These are phyloP conservation scores for Clunio marinus DNA, from an alignment of 2,888 invertebrate genomes.

Conservation along the genomic window DNA sequence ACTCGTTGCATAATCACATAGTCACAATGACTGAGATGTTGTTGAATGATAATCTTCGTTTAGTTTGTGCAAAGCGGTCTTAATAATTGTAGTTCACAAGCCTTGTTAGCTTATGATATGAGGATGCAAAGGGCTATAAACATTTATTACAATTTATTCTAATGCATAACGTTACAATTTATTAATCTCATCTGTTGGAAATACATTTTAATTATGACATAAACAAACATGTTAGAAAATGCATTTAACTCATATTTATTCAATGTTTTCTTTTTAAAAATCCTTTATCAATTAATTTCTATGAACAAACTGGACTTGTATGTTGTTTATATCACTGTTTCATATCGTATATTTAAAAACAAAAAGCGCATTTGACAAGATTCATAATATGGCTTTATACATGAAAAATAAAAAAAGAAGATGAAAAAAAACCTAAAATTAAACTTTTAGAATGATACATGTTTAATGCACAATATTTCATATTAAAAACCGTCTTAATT, in stretches of 20 bases:
- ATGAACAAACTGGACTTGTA: slow-evolving; percentile 17
- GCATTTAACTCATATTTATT: no score
- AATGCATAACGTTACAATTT: no score
- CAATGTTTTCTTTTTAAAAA: background rate
- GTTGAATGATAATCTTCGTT: background rate
- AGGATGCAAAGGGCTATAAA: slow-evolving; percentile 5
- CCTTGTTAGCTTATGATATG: background rate
- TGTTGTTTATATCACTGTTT: slow-evolving; percentile 40
- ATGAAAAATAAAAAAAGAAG: slow-evolving; percentile 34
- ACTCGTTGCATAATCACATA: slow-evolving; percentile 16
- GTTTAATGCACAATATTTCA: slow-evolving; percentile 39
- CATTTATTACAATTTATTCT: slow-evolving; percentile 9
- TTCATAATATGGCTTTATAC: slow-evolving; percentile 39
- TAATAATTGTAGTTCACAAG: background rate
- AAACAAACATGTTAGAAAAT: no score
- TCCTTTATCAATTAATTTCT: background rate
- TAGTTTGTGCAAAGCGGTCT: background rate
- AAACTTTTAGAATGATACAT: slow-evolving; percentile 34
- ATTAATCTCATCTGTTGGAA: no score
- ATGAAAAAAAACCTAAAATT: no score
- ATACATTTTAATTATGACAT: no score
- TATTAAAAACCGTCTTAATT: slow-evolving; percentile 37
- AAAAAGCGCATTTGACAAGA: slow-evolving; percentile 27
- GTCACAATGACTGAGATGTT: background rate
- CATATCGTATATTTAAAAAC: slow-evolving; percentile 39